Evolutionary conservation across 2,113 vertebrate species (phyloP).

Genomic region (Glaucidium brasilianum): DNA sequence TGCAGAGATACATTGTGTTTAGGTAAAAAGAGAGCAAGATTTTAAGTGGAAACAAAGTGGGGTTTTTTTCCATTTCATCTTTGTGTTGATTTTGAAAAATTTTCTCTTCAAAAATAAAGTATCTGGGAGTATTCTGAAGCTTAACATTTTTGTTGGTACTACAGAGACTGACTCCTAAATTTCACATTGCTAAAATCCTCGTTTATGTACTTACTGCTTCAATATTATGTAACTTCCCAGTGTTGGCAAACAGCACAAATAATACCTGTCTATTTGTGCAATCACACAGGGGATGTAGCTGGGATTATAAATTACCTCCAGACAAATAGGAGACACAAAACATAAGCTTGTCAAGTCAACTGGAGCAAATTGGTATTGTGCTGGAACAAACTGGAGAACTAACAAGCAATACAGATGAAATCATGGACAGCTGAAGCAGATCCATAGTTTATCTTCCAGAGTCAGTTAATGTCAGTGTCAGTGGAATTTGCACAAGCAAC

Average conservation of each 20-base stretch:
- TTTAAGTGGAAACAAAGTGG: neutral
- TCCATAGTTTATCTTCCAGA: slow-evolving; percentile 40
- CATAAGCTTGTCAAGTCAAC: slow-evolving; percentile 59
- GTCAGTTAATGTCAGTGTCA: slow-evolving; percentile 59
- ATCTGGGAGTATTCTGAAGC: neutral
- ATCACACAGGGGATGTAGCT: neutral
- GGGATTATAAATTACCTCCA: slow-evolving; percentile 34
- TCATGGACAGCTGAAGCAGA: slow-evolving; percentile 40
- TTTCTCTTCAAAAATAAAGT: neutral
- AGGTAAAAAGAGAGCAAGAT: neutral
- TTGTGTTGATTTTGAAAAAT: neutral
- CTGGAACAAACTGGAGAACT: slow-evolving; percentile 58
- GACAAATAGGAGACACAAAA: slow-evolving; percentile 39
- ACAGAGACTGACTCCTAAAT: neutral
- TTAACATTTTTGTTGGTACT: neutral
- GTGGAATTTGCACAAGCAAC: slow-evolving; percentile 59
- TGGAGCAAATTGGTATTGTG: slow-evolving; percentile 61
- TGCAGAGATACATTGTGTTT: rapidly evolving
- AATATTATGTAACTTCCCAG: neutral
- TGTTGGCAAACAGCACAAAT: neutral
- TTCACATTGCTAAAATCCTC: neutral
- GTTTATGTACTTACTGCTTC: neutral
- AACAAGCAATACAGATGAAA: slow-evolving; percentile 39
- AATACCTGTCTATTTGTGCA: neutral
- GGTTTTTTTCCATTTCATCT: neutral